Base-by-base conservation (phyloP, 2,888 invertebrate genomes). In the Drosophila lutescens region DNA sequence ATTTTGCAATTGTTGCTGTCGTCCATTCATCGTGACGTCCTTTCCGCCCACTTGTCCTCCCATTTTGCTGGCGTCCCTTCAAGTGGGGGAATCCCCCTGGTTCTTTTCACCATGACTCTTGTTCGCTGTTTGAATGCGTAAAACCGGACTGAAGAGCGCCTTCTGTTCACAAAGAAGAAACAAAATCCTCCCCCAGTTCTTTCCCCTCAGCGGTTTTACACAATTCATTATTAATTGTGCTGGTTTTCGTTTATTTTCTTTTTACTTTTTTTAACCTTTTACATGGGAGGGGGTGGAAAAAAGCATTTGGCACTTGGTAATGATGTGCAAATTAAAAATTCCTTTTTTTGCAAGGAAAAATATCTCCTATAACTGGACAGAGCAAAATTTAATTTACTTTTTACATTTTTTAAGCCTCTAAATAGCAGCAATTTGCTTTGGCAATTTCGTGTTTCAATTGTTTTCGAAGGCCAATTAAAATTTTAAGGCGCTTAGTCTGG, bases 171-270 rank as follows among this genome's bases (percentile, higher is more conserved):
- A 43, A 43, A 41, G 17, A 10, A 10, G 30, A 30, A 30, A 30
- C 30, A 38, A 49, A 10, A 20, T 17, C 50, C 15, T 34, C 12
- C 47, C 3, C 36, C 2, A 7, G 23, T 12, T 26, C 5, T 26
- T 13, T 17, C 12, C 70, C 57, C 69, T 76, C 56, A 77, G 83
- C 60, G 86, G 85, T 78, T 81, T 74, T 69, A 68, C 85, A 83
- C 88, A 88, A 85, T 88, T 86, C 87, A 89, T 89, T 89, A 88
- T 89, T 89, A 89, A 87, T 89, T 89, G 79, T 86, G 76, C 75
- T 76, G 78, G 69, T 72, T 80, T 80, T 63, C 70, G 68, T 79
- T 59, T 70, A 53, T 20, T 43, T 43, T 5, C 63, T 30, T 71
- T 59, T 50, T 50, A 7, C 32, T 47, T 30, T 54, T 43, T 74